phyloP scores from a whole-genome alignment of 2,888 invertebrate genomes.

The Sesamia inferens region DNA sequence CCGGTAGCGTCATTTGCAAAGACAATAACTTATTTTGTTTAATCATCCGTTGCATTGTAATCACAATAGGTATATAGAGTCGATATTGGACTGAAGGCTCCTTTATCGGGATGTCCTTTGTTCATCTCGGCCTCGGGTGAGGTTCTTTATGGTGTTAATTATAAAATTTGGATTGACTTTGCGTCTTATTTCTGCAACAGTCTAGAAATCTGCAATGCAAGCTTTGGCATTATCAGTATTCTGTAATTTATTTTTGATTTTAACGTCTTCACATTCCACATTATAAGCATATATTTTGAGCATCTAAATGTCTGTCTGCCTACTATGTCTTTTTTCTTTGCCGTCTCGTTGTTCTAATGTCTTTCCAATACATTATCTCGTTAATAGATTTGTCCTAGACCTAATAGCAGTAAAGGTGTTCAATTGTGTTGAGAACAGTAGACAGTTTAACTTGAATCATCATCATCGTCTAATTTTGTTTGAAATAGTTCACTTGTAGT shows the following conservation, averaged over 20 bases:
- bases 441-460: not conserved
- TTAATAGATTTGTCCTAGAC: too few species aligned
- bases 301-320: not conserved
- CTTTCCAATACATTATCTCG: too few species aligned
- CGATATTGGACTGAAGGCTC: constrained; percentile 58
- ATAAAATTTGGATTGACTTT: not conserved
- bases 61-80: constrained; percentile 52
- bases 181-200: not conserved
- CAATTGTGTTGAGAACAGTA: constrained; percentile 9
- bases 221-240: not conserved
- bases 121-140: constrained; percentile 58
- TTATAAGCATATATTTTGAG: not conserved
- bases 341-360: not conserved
- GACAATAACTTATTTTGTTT: constrained; percentile 55
- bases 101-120: constrained; percentile 57
- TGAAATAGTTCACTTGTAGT: not conserved
- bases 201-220: not conserved
- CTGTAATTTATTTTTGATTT: not conserved
- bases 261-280: not conserved
- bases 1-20: constrained; percentile 21
- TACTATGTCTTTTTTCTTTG: not conserved
- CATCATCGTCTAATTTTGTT: not conserved
- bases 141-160: constrained; percentile 38
- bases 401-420: not conserved
- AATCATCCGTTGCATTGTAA: constrained; percentile 48